phyloP scores from a whole-genome alignment of 1,140 invertebrate genomes.

The Drosophila bocqueti region DNA sequence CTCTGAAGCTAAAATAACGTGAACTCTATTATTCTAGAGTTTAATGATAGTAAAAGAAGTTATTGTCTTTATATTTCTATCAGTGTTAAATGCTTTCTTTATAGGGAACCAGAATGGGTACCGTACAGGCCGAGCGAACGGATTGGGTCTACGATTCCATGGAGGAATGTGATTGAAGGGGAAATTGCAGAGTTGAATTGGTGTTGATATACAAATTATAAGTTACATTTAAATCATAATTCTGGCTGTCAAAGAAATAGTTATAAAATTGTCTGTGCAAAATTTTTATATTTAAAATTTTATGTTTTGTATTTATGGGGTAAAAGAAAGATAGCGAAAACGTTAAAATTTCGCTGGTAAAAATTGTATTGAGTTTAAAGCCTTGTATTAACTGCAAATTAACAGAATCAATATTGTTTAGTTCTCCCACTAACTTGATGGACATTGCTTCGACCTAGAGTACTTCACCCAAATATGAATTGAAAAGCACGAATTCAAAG shows the following conservation, averaged over 20 bases:
- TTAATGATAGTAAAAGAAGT: too few species aligned
- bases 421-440: not conserved
- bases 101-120: conserved; percentile 34
- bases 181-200: not conserved
- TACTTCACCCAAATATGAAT: not conserved
- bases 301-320: too few species aligned
- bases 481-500: not conserved
- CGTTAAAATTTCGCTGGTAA: too few species aligned
- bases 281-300: not conserved
- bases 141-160: conserved; percentile 60
- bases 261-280: not conserved
- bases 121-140: conserved; percentile 34
- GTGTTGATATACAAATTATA: not conserved
- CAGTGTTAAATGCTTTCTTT: not conserved
- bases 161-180: conserved; percentile 10
- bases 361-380: too few species aligned
- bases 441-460: too few species aligned
- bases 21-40: too few species aligned
- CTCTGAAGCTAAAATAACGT: not conserved
- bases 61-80: not conserved
- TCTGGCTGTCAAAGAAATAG: not conserved
- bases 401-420: not conserved
- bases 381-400: too few species aligned
- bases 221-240: not conserved
- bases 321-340: too few species aligned